Evolutionary conservation across 2,888 invertebrate species (phyloP).

Genomic region (Candidula unifasciata): DNA sequence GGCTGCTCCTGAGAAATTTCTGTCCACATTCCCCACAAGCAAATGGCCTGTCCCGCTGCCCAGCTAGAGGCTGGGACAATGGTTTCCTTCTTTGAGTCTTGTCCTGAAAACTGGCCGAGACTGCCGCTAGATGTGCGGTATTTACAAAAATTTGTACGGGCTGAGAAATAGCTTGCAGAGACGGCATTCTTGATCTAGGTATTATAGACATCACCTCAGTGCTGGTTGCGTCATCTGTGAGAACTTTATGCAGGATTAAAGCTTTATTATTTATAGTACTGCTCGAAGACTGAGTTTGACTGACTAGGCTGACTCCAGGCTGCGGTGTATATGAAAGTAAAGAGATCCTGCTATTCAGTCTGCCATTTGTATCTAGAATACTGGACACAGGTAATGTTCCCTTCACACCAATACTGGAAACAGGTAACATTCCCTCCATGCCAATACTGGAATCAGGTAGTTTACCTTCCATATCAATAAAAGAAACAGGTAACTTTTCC

Average conservation of each 20-base stretch:
- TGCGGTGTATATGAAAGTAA: slow-evolving; percentile 5
- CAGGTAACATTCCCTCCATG: too few species aligned
- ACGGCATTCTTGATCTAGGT: not conserved
- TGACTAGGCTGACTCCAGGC: slow-evolving; percentile 3
- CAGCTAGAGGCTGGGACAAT: slow-evolving; percentile 15
- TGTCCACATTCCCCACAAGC: slow-evolving; percentile 47
- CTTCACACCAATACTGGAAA: too few species aligned
- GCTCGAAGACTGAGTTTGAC: slow-evolving; percentile 13
- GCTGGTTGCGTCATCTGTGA: not conserved
- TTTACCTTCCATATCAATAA: slow-evolving; percentile 37
- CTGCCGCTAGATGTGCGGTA: slow-evolving; percentile 10
- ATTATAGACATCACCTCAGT: not conserved
- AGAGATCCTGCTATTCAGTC: not conserved
- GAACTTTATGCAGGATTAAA: slow-evolving; percentile 26
- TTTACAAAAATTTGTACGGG: slow-evolving; percentile 37
- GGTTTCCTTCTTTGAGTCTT: slow-evolving; percentile 30
- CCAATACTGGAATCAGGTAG: not conserved
- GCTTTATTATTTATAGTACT: slow-evolving; percentile 24
- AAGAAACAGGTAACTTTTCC: too few species aligned
- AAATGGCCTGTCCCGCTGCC: slow-evolving; percentile 35
- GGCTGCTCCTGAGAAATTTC: slow-evolving; percentile 47
- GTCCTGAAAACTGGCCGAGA: slow-evolving; percentile 11
- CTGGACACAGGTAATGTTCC: too few species aligned
- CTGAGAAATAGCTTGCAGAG: slow-evolving; percentile 42
- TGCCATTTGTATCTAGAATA: not conserved